Conservation (phyloP, 2,113 vertebrate species). For the Rhynchomys soricoides region DNA sequence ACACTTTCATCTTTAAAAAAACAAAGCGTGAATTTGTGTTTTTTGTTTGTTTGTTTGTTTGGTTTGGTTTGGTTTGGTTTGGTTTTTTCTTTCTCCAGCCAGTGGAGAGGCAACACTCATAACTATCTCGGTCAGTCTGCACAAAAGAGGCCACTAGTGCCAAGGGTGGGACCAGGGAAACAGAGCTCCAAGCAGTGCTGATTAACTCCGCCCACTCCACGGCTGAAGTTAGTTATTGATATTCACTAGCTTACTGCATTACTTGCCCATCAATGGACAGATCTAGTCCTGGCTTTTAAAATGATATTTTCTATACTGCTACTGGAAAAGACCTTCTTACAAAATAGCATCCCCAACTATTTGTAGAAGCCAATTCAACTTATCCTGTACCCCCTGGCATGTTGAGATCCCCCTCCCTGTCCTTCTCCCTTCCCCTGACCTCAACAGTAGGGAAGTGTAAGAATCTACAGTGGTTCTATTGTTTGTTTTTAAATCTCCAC, state of each 20-base stretch:
- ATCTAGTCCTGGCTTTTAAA: constrained; percentile 11
- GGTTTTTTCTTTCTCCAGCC: constrained; percentile 12
- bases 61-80: too few species aligned
- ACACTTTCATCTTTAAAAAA: constrained; percentile 22
- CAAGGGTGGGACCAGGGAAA: constrained; percentile 40
- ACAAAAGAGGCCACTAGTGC: neutral
- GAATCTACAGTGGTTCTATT: neutral
- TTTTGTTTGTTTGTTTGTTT: too few species aligned
- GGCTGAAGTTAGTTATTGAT: constrained; percentile 6
- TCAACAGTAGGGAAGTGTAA: neutral
- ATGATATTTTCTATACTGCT: neutral
- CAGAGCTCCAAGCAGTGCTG: neutral
- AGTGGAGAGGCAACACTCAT: neutral
- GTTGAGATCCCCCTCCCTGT: neutral
- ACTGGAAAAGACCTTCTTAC: constrained; percentile 30
- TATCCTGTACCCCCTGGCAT: neutral
- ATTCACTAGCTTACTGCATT: neutral
- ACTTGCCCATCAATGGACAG: neutral
- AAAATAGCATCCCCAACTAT: constrained; percentile 23
- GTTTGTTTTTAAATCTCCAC: constrained; percentile 14
- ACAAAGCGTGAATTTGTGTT: constrained; percentile 16
- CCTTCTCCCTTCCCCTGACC: neutral
- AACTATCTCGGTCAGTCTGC: neutral
- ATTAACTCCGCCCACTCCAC: neutral
- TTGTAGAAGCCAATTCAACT: neutral